phyloP scores from a whole-genome alignment of 2,113 vertebrate species.

The Syngnathus typhle region DNA sequence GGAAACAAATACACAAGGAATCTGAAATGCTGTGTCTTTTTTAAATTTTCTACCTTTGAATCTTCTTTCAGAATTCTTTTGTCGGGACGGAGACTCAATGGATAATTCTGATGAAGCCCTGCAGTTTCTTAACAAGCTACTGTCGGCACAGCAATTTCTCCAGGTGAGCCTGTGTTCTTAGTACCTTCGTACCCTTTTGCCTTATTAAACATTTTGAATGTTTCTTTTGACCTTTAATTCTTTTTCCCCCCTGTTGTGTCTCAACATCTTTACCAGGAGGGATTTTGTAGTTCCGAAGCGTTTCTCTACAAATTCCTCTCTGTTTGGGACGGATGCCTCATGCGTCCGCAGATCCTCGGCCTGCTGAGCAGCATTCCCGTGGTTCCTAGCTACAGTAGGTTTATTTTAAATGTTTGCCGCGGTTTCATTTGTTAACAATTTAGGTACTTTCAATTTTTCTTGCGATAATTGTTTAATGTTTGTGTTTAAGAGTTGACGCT shows the following conservation, averaged over 20 bases:
- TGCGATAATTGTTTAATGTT: not conserved
- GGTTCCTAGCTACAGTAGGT: slow-evolving; percentile 76
- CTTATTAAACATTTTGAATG: not conserved
- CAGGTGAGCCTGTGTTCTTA: slow-evolving; percentile 70
- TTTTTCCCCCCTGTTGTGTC: slow-evolving; percentile 8
- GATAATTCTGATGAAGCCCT: slow-evolving; percentile 68
- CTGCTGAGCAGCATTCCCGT: slow-evolving; percentile 82
- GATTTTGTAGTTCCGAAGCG: slow-evolving; percentile 80
- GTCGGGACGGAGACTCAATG: slow-evolving; percentile 58
- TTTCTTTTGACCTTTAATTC: not conserved
- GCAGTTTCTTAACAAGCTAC: slow-evolving; percentile 75
- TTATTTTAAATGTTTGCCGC: not conserved
- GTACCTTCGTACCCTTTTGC: not conserved
- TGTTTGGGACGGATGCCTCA: slow-evolving; percentile 82
- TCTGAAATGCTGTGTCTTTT: slow-evolving; percentile 18
- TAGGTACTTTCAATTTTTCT: not conserved
- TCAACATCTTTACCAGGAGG: slow-evolving; percentile 72
- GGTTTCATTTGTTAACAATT: not conserved
- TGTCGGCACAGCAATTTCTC: slow-evolving; percentile 80
- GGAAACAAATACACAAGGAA: slow-evolving; percentile 3
- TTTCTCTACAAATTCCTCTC: slow-evolving; percentile 86
- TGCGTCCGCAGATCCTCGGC: slow-evolving; percentile 75
- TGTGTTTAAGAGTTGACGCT: not conserved
- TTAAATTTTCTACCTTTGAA: slow-evolving; percentile 26
- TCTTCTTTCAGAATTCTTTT: slow-evolving; percentile 78